These are phyloP conservation scores for Acomys russatus DNA, from an alignment of 2,797 vertebrate species.

Conservation along the genomic window DNA sequence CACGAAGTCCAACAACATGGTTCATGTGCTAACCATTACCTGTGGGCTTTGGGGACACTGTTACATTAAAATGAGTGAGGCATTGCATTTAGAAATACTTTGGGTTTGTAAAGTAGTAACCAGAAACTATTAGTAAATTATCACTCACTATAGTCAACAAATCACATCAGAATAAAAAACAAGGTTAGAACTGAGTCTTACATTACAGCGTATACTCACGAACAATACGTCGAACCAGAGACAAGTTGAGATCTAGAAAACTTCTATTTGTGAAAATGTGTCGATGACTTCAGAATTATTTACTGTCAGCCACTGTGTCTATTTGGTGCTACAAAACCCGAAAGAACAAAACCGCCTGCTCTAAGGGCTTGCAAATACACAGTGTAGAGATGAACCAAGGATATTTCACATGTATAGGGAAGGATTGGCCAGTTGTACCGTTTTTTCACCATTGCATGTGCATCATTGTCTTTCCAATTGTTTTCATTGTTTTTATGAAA, in stretches of 20 bases:
- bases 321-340: conserved; percentile 82
- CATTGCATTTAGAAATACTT: conserved; percentile 62
- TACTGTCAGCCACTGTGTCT: conserved; percentile 81
- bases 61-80: conserved; percentile 35
- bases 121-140: conserved; percentile 30
- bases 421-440: conserved; percentile 56
- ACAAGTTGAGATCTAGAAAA: conserved; percentile 53
- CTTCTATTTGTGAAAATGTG: conserved; percentile 45
- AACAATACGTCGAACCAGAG: conserved; percentile 56
- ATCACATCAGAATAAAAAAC: conserved; percentile 39
- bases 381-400: conserved; percentile 70
- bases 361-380: conserved; percentile 82
- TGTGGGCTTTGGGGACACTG: not conserved
- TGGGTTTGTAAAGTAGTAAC: conserved; percentile 56
- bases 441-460: conserved; percentile 80
- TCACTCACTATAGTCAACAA: conserved; percentile 34
- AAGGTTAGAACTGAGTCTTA: conserved; percentile 23
- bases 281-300: conserved; percentile 64
- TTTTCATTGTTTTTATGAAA: conserved; percentile 79
- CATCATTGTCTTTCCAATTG: conserved; percentile 75
- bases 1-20: conserved; percentile 1
- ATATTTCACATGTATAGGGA: not conserved
- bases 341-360: conserved; percentile 72
- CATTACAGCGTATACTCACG: not conserved
- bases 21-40: conserved; percentile 1